A percentile compares a stretch with the other conserved stretches of the same genome.
Conservation (phyloP, 2,113 vertebrate species). For the Phalacrocorax carbo region DNA sequence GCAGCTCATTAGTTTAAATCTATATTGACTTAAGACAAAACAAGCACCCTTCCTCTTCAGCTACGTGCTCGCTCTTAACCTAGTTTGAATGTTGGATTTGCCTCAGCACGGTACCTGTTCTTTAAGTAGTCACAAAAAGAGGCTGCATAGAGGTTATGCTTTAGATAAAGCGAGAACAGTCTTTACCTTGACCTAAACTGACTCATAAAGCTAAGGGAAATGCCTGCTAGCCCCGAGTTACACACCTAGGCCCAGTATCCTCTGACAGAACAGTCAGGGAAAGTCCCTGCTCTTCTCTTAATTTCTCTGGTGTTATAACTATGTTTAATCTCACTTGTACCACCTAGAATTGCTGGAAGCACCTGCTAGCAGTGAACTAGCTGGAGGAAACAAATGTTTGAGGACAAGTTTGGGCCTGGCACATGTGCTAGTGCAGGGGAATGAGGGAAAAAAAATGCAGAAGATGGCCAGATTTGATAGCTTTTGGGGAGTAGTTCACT, state of each 20-base stretch:
- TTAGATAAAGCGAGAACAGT: neutral
- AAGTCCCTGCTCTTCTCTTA: neutral
- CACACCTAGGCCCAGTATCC: neutral
- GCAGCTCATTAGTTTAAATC: neutral
- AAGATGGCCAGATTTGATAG: neutral
- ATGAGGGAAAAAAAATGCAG: fast-evolving
- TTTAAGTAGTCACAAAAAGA: neutral
- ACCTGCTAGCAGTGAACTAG: neutral
- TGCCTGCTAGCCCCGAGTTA: fast-evolving
- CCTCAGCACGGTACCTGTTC: neutral
- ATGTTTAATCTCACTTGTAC: neutral
- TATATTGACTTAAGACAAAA: neutral
- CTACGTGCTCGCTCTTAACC: neutral
- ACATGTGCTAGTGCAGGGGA: neutral
- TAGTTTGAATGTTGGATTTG: neutral
- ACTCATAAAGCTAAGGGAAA: neutral
- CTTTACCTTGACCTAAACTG: neutral
- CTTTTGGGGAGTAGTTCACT: neutral
- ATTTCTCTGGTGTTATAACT: neutral
- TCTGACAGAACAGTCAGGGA: neutral
- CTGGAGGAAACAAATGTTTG: neutral
- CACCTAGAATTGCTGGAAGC: neutral
- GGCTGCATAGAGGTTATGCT: neutral
- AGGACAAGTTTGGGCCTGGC: neutral
- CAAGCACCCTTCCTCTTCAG: neutral